Base-by-base conservation (phyloP, 2,113 vertebrate genomes). In the Hyperoodon ampullatus region DNA sequence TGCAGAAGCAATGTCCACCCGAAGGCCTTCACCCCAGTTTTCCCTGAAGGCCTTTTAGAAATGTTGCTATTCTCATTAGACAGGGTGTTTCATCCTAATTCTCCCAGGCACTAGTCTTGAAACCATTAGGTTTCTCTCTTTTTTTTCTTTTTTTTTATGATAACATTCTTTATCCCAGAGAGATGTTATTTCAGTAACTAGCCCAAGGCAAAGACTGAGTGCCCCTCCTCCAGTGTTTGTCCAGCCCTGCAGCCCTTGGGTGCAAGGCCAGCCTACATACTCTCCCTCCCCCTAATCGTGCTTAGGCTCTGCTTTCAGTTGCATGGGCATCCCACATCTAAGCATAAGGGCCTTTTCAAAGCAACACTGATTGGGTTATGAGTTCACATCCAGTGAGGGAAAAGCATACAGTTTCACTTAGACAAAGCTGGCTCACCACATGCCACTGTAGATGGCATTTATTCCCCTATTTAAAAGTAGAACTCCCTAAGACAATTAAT, bases 161-260 rank as follows among this genome's bases (percentile, higher is more conserved):
- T 93, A 88, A 68, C 6, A 0, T 94, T 95, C 77, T 83, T 44
- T 55, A 77, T 63, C 39, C 66, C 13, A 44, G 70, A 68, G 77
- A 42, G 26, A 8, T 82, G 58, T 94, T 88, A 33, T 91, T 95
- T 96, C 68, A 94, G 60, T 33, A 89, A 97, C 72, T 55, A 96
- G 90, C 72, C 23, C 42, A n/a, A 81, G 44, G 89, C 71, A 85
- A 50, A 81, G 47, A 84, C 55, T 23, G 74, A 84, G 44, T 18
- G 28, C 35, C n/a, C 44, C 39, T 55, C 44, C 55, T 61, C 10
- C 33, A 13, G 47, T 82, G 35, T 82, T 93, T 82, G 80, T 50
- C 28, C 42, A 96, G 85, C 21, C 28, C n/a, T 28, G 4, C 19
- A 35, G n/a, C 55, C 60, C 61, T n/a, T 28, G 42, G 55, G 24